Conservation (phyloP, 2,888 invertebrate genomes). For the Lasioglossum vierecki region DNA sequence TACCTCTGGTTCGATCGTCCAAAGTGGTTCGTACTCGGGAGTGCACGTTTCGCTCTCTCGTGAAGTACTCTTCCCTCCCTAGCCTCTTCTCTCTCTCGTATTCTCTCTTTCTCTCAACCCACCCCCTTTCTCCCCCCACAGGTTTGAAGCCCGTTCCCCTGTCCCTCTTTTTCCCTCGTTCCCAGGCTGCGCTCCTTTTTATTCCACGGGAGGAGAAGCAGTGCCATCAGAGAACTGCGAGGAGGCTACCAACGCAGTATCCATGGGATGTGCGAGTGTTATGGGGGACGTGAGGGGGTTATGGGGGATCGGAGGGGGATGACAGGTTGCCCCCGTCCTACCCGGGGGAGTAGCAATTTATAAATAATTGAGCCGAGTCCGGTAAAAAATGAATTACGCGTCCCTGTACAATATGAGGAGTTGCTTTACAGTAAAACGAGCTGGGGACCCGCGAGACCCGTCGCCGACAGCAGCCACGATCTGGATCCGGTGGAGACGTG, state of each 20-base stretch:
- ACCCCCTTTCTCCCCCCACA: neutral
- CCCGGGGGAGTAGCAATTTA: slow-evolving; percentile 83
- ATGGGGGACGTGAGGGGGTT: neutral
- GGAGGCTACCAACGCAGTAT: neutral
- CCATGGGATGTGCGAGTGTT: slow-evolving; percentile 10
- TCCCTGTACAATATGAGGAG: slow-evolving; percentile 84
- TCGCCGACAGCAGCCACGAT: slow-evolving; percentile 7
- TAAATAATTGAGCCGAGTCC: slow-evolving; percentile 84
- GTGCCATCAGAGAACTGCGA: slow-evolving; percentile 50
- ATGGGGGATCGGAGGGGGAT: slow-evolving; percentile 45
- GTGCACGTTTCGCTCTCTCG: slow-evolving; percentile 59
- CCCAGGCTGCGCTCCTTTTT: slow-evolving; percentile 50
- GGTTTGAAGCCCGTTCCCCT: neutral
- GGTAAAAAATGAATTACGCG: slow-evolving; percentile 84
- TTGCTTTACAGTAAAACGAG: slow-evolving; percentile 83
- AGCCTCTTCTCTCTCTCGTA: neutral
- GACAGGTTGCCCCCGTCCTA: slow-evolving; percentile 68
- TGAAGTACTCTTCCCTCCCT: slow-evolving; percentile 41
- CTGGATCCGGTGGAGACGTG: slow-evolving; percentile 3
- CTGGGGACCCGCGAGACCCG: slow-evolving; percentile 81
- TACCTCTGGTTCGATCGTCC: slow-evolving; percentile 61
- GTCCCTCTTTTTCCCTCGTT: slow-evolving; percentile 18
- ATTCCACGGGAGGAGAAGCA: slow-evolving; percentile 48
- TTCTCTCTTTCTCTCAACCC: neutral
- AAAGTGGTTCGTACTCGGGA: slow-evolving; percentile 59